Evolutionary conservation across 2,797 vertebrate genomes (phyloP), one percentile per base, ranked within the genome.

Genomic region (Coreius guichenoti): DNA sequence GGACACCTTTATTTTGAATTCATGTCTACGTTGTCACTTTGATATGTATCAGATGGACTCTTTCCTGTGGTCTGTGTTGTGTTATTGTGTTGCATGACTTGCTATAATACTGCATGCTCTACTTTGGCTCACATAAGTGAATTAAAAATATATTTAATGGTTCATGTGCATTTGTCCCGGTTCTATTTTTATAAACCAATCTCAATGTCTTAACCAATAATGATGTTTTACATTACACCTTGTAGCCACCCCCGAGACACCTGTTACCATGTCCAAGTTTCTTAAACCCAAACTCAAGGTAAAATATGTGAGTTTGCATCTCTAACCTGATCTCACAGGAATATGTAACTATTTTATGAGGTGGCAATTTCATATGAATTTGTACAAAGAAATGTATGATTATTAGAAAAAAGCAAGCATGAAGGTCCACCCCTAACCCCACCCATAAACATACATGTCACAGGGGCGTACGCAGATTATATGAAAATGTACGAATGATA

Each of bases 211-310:
- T 78, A 43, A 87, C 70, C 81, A 83, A 77, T 88, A 88, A 79
- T 73, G 17, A 72, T 87, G 54, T 85, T 80, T 81, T 87, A 75
- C 72, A 79, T 88, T 87, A 83, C 88, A 65, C 81, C 81, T 87
- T 87, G 65, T 90, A 90, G 88, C 81, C 81, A 80, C 93, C 93
- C 86, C 92, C 11, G 29, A 94, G 90, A 33, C 93, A 91, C 92
- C 92, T 93, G 90, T 93, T 93, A 88, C 87, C 96, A 97, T 98
- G 96, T 95, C 96, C 65, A 96, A 95, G 19, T 97, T 97, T 94
- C 95, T 95, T 96, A 97, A 97, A 94, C 94, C 96, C 94, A 96
- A 95, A 95, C 95, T 96, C 82, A 96, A 98, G 97, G 97, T 97
- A 97, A 96, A 92, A 78, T 90, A 19, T 78, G 86, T 93, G 86